phyloP scores from a whole-genome alignment of 2,113 vertebrate species.

The Clupea harengus region DNA sequence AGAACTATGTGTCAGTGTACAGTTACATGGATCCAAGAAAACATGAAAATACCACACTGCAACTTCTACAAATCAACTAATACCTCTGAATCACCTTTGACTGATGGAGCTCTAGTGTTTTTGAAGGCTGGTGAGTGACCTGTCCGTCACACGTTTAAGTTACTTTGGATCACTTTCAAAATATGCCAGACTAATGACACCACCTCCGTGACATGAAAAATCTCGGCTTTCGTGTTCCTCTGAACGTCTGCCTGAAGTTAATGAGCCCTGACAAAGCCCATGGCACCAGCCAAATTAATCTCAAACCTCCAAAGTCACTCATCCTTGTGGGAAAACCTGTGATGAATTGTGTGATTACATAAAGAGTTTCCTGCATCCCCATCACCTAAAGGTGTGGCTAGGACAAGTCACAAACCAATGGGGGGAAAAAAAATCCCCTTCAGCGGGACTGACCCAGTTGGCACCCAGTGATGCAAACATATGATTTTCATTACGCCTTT shows the following conservation, averaged over 20 bases:
- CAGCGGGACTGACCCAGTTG: constrained; percentile 52
- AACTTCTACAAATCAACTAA: not conserved
- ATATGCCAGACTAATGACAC: not conserved
- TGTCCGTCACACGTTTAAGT: not conserved
- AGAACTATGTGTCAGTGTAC: not conserved
- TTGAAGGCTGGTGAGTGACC: not conserved
- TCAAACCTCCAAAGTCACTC: constrained; percentile 8
- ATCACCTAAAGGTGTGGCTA: constrained; percentile 33
- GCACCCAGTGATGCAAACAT: constrained; percentile 44
- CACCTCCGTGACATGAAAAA: not conserved
- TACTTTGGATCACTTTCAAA: not conserved
- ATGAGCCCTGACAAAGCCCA: not conserved
- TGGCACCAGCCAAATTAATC: constrained; percentile 4
- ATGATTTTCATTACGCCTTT: constrained; percentile 50
- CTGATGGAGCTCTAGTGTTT: not conserved
- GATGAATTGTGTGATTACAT: constrained; percentile 19
- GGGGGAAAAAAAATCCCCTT: constrained; percentile 31
- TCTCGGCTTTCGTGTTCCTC: not conserved
- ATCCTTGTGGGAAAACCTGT: not conserved
- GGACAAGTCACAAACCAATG: constrained; percentile 36
- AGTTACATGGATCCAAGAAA: not conserved
- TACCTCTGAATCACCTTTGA: not conserved
- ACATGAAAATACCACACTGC: not conserved
- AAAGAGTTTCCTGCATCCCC: constrained; percentile 13
- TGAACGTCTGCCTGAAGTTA: constrained; percentile 26